phyloP scores from a whole-genome alignment of 2,113 vertebrate genomes.

The Lophura nycthemera region DNA sequence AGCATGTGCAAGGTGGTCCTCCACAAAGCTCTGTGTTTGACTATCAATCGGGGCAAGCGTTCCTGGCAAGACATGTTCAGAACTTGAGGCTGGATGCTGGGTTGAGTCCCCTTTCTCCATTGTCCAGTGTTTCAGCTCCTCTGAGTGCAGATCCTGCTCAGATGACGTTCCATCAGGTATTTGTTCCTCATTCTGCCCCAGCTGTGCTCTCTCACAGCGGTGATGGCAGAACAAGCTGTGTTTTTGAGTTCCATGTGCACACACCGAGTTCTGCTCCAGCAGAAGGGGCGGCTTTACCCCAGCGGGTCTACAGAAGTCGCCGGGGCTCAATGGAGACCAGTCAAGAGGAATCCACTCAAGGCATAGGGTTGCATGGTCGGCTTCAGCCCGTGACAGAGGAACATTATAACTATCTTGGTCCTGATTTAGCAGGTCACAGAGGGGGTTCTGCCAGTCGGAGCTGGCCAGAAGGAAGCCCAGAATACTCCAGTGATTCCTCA shows the following conservation, averaged over 20 bases:
- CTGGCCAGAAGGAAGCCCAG: slow-evolving; percentile 88
- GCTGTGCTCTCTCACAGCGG: slow-evolving; percentile 85
- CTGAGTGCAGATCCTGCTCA: slow-evolving; percentile 76
- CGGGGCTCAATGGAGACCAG: slow-evolving; percentile 89
- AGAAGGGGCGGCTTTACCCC: slow-evolving; percentile 81
- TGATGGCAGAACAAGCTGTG: slow-evolving; percentile 81
- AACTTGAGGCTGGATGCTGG: slow-evolving; percentile 82
- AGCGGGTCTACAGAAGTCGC: slow-evolving; percentile 82
- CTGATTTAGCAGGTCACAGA: slow-evolving; percentile 84
- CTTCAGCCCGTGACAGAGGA: slow-evolving; percentile 97
- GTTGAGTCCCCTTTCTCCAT: slow-evolving; percentile 74
- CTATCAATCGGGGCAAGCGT: slow-evolving; percentile 83
- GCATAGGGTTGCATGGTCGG: slow-evolving; percentile 77
- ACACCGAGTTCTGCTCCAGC: slow-evolving; percentile 78
- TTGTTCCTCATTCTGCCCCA: slow-evolving; percentile 90
- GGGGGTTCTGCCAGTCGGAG: slow-evolving; percentile 84
- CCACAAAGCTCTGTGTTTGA: slow-evolving; percentile 86
- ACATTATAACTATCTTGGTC: slow-evolving; percentile 80
- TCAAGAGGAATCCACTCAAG: slow-evolving; percentile 83
- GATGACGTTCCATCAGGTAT: slow-evolving; percentile 84
- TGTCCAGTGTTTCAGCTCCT: slow-evolving; percentile 79
- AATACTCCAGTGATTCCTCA: slow-evolving; percentile 93
- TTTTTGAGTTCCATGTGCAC: slow-evolving; percentile 93
- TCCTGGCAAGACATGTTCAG: slow-evolving; percentile 84
- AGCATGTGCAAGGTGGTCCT: slow-evolving; percentile 74